Conservation (phyloP, 2,113 vertebrate species). For the Grammatotria lemairii region DNA sequence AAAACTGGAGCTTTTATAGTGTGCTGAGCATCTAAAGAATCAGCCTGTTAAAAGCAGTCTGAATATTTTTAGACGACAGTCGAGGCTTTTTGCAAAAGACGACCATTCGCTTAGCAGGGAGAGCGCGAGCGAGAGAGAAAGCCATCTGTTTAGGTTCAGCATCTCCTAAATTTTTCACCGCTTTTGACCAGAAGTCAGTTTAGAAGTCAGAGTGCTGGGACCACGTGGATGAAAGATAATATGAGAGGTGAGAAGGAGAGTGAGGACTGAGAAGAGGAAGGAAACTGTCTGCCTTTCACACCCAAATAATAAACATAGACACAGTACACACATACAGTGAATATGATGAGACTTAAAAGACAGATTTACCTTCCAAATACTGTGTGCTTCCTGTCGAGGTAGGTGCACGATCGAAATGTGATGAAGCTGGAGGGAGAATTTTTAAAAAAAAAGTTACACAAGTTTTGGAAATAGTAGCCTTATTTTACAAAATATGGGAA, state of each 20-base stretch:
- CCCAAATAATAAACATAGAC: not conserved
- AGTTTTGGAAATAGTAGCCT: rapidly evolving
- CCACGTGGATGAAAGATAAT: not conserved
- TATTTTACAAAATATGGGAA: not conserved
- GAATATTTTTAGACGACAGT: conserved; percentile 21
- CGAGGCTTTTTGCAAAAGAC: not conserved
- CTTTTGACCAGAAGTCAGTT: not conserved
- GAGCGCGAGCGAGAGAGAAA: not conserved
- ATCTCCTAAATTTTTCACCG: conserved; percentile 9
- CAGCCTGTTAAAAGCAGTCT: not conserved
- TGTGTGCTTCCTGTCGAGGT: conserved; percentile 93
- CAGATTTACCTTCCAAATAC: conserved; percentile 88
- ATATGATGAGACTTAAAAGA: rapidly evolving
- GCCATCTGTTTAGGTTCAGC: not conserved
- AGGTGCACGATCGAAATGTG: conserved; percentile 91
- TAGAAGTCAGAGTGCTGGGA: not conserved
- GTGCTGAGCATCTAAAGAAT: not conserved
- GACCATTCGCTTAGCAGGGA: not conserved
- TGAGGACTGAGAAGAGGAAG: not conserved
- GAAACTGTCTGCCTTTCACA: not conserved
- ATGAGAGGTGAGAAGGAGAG: not conserved
- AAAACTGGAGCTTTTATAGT: not conserved
- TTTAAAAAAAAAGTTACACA: rapidly evolving
- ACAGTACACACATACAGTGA: not conserved
- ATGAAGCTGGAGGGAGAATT: conserved; percentile 79